Conservation (phyloP, 2,113 vertebrate species). For the Nyctereutes procyonoides region DNA sequence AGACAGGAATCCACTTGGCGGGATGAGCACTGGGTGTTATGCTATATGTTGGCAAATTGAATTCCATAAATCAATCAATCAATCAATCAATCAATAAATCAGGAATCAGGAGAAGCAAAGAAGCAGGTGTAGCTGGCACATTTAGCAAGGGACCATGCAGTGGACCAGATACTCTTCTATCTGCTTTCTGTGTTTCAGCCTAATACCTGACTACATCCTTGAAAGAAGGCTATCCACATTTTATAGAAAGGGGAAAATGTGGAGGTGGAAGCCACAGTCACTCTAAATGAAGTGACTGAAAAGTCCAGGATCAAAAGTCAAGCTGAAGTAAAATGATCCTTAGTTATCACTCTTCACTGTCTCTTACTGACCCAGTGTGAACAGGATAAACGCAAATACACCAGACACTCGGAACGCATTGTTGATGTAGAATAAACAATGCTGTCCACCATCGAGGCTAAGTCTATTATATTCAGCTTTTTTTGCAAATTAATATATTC, state of each 20-base stretch:
- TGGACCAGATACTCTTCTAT: neutral
- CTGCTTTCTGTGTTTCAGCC: neutral
- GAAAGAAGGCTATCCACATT: neutral
- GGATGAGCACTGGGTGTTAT: too few species aligned
- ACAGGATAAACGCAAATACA: neutral
- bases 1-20: neutral
- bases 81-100: too few species aligned
- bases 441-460: neutral
- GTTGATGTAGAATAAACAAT: neutral
- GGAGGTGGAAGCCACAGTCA: neutral
- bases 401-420: neutral
- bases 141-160: neutral
- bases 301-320: constrained; percentile 23
- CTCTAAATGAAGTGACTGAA: neutral
- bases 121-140: too few species aligned
- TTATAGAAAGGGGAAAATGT: neutral
- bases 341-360: neutral
- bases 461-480: neutral
- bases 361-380: neutral
- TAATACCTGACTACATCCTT: neutral
- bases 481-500: constrained; percentile 16
- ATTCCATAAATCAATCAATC: too few species aligned
- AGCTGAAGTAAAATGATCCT: neutral
- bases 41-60: too few species aligned
- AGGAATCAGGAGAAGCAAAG: neutral